Evolutionary conservation across 37 sponge, comb jelly and placozoan genomes (phyloP), one percentile per base, ranked within the genome.

Genomic region (Corticium candelabrum): DNA sequence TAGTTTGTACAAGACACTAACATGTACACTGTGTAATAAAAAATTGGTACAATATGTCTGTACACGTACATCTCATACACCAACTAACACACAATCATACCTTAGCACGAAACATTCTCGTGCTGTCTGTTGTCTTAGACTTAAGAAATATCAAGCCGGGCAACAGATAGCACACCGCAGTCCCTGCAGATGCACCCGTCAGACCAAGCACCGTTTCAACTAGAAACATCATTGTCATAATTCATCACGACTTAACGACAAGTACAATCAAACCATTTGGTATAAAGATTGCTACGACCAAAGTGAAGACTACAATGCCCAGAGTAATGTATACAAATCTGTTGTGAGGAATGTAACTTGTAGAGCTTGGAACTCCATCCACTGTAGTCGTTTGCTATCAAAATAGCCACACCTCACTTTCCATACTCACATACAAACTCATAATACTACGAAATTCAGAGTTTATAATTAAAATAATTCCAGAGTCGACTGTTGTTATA

Each of bases 131-230:
- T 56, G 78, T 67, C 3, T 77, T 77, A 35, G 31, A n/a, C 3
- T 85, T 82, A 29, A 92, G 81, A 74, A 84, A 90, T 34, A 87
- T 71, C 0, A 77, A 36, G 21, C 84, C 81, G 3, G 97, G 97
- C 41, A 88, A 86, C 38, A 96, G 79, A 76, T 74, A 89, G 70
- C 86, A 77, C 37, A 96, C 82, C 30, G 87, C 38, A 2, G 86
- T 77, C 0, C 93, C 97, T 32, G 74, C 68, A 5, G 87, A 83
- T 35, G 93, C 90, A 1, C 95, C 95, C 29, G 86, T 89, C 56
- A 93, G 82, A 21, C 72, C 77, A 2, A 93, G 75, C 0, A 93
- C 80, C 15, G 79, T 34, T 62, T 89, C 90, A 38, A 93, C 94
- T 91, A 70, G 5, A 70, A 29, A 43, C 56, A 11, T 11, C 56